Base-by-base conservation (phyloP, 2,888 invertebrate genomes). In the Polymixis flavicincta region DNA sequence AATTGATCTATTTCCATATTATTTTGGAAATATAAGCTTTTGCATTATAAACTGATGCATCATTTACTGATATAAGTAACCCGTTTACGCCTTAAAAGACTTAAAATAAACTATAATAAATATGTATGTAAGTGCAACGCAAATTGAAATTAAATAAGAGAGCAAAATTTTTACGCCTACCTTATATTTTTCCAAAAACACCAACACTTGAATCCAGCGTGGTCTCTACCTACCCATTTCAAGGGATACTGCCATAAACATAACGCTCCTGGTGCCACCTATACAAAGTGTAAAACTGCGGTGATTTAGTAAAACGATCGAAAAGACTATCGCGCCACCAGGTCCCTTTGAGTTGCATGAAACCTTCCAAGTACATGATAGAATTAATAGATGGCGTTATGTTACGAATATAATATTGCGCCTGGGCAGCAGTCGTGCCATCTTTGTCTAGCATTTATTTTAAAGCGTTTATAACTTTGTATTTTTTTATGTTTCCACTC, bases 341-440 rank as follows among this genome's bases (percentile, higher is more conserved):
- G 0, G 6, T 54, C 9, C 25, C 11, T 54, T 8, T 9, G 9
- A 65, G 60, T n/a, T n/a, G 17, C 2, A 60, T 19, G n/a, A 19
- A n/a, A 61, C n/a, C 17, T 19, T 60, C n/a, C 6, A 32, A 66
- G 66, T 66, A 32, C 66, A 32, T 32, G 7, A 32, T 11, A n/a
- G 2, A 61, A 61, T 0, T 19, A 17, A 19, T n/a, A 66, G 66
- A 61, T 66, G 66, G 66, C 66, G 66, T n/a, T 60, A 32, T 60
- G 2, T 60, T 57, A 9, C 9, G 22, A 3, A 32, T 59, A 2
- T 13, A 0, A 17, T 4, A 19, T 13, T 2, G 22, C 57, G 22
- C 22, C 6, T 22, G 22, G 22, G 22, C 17, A 25, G 13, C 14
- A n/a, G n/a, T n/a, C n/a, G n/a, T n/a, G n/a, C n/a, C n/a, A n/a